phyloP scores from a whole-genome alignment of 1,140 invertebrate genomes.

The Aphelinus atriplicis region DNA sequence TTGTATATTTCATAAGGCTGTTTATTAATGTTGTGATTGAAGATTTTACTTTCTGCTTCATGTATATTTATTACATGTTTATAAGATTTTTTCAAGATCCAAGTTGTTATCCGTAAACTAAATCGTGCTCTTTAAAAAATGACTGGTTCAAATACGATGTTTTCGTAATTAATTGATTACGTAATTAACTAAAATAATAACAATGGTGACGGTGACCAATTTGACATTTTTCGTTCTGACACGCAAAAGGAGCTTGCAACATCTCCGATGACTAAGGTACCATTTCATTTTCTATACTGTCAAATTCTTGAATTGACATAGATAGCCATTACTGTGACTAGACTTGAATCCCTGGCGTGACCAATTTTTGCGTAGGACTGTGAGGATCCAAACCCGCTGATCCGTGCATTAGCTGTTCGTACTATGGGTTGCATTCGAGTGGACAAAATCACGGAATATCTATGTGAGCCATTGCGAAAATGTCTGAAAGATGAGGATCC shows the following conservation, averaged over 20 bases:
- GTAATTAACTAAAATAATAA: constrained; percentile 62
- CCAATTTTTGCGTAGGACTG: constrained; percentile 86
- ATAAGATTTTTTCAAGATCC: constrained; percentile 40
- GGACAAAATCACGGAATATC: constrained; percentile 99
- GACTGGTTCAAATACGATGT: constrained; percentile 50
- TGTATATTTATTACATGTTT: constrained; percentile 40
- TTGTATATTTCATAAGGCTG: constrained; percentile 26
- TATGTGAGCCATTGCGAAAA: constrained; percentile 98
- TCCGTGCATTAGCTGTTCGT: constrained; percentile 96
- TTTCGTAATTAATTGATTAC: constrained; percentile 19
- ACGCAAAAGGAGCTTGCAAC: constrained; percentile 68
- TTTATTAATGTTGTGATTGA: constrained; percentile 32
- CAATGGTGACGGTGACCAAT: constrained; percentile 68
- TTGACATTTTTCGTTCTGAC: constrained; percentile 69
- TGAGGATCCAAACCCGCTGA: constrained; percentile 99
- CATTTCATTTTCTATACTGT: constrained; percentile 64
- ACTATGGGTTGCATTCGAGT: constrained; percentile 99
- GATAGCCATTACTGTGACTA: constrained; percentile 65
- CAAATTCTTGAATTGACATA: constrained; percentile 62
- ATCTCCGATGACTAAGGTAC: constrained; percentile 68
- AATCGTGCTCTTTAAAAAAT: constrained; percentile 67
- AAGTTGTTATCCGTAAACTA: constrained; percentile 41
- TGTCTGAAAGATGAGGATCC: constrained; percentile 99
- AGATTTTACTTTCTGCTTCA: constrained; percentile 39
- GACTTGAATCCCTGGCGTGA: constrained; percentile 68